Base-by-base conservation (phyloP, 2,888 invertebrate species). In the Bellardia pandia region DNA sequence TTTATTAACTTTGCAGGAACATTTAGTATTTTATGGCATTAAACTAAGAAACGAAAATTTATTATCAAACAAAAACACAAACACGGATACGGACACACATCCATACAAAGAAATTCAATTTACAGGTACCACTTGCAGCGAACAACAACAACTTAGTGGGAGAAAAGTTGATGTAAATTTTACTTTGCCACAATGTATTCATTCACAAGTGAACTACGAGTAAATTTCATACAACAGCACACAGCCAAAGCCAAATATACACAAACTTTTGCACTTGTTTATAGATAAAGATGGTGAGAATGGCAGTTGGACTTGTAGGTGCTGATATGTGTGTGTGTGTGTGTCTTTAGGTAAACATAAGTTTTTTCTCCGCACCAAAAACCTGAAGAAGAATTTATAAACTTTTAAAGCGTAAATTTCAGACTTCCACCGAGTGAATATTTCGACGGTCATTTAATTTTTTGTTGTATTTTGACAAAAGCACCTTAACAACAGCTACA, bases 341-440 rank as follows among this genome's bases (percentile, higher is more conserved):
- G 13, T 42, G 40, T 77, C 14, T n/a, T 48, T 11, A 13, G 4
- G 30, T 14, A 79, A 74, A 74, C 58, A 72, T n/a, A 77, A 77
- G 71, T 72, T 77, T 56, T 42, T 78, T 76, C 33, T 5, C 37
- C 16, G 9, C 2, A 23, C 14, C n/a, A 71, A 7, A 14, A 23
- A 62, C 62, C 62, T 8, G 37, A n/a, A 42, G 37, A 68, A 69
- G 84, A 84, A 88, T 86, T 87, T 78, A 84, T 87, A 80, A 88
- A 85, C 82, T 85, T 79, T 85, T 69, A 71, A 69, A 86, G 86
- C 86, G 86, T 82, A 88, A 86, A 88, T 85, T 86, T 86, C 86
- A 85, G 79, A 78, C 88, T 89, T 86, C 83, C 75, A 74, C 77
- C 80, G 78, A 88, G 60, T 86, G 74, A 85, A 86, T 82, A 51